Evolutionary conservation across 2,113 vertebrate genomes (phyloP).

Genomic region (Mesocricetus auratus): DNA sequence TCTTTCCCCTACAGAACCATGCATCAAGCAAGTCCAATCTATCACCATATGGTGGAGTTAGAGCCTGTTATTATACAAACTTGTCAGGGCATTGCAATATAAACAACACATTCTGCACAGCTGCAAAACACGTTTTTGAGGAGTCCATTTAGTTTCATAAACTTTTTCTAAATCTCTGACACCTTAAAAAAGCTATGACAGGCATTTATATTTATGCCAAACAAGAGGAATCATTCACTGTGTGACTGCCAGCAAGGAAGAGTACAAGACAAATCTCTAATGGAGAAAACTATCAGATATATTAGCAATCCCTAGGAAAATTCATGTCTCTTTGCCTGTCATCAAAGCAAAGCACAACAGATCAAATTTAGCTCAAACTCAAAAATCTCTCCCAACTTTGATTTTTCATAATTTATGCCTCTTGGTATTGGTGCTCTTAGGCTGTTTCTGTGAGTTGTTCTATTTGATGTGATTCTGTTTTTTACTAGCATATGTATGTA

Average conservation of each 20-base stretch:
- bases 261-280: slow-evolving; percentile 50
- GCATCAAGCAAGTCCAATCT: slow-evolving; percentile 82
- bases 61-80: slow-evolving; percentile 84
- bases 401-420: slow-evolving; percentile 7
- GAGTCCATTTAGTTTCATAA: slow-evolving; percentile 87
- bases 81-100: slow-evolving; percentile 84
- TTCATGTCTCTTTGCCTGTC: slow-evolving; percentile 34
- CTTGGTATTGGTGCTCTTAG: background rate
- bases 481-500: background rate
- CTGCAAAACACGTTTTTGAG: slow-evolving; percentile 83
- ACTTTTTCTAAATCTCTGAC: slow-evolving; percentile 83
- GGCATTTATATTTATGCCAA: slow-evolving; percentile 81
- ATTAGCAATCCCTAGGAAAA: slow-evolving; percentile 60
- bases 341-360: background rate
- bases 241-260: slow-evolving; percentile 61
- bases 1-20: background rate
- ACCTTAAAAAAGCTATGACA: slow-evolving; percentile 86
- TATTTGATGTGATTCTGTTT: background rate
- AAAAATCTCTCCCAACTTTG: slow-evolving; percentile 42
- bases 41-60: slow-evolving; percentile 78
- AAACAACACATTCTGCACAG: slow-evolving; percentile 84
- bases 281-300: slow-evolving; percentile 36
- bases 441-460: background rate
- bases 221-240: slow-evolving; percentile 77
- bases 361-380: slow-evolving; percentile 70